These are phyloP conservation scores for Myiopsitta monachus DNA, from an alignment of 2,113 vertebrate species.

Conservation along the genomic window DNA sequence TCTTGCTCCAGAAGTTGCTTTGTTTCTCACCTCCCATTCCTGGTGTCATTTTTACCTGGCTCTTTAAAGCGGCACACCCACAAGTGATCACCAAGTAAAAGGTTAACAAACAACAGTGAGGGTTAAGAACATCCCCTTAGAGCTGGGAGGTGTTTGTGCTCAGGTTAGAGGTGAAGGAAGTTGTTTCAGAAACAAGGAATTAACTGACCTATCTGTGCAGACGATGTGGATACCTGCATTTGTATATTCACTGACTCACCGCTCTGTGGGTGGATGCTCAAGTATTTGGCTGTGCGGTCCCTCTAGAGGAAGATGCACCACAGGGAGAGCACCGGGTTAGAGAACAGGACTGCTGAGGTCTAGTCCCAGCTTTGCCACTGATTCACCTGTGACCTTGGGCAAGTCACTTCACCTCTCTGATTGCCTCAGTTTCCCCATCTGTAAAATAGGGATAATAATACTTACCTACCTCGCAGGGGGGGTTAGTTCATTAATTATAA, in stretches of 20 bases:
- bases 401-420: conserved; percentile 36
- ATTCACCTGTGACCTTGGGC: conserved; percentile 54
- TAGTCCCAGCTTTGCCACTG: neutral
- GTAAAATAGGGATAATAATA: conserved; percentile 67
- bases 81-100: neutral
- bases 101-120: neutral
- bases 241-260: neutral
- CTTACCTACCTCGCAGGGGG: conserved; percentile 63
- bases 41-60: neutral
- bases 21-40: neutral
- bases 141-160: neutral
- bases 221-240: neutral
- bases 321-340: neutral
- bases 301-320: neutral
- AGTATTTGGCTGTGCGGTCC: neutral
- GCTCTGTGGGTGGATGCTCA: neutral
- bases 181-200: conserved; percentile 11
- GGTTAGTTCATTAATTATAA: conserved; percentile 44
- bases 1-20: neutral
- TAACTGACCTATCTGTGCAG: neutral
- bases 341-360: neutral
- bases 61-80: neutral
- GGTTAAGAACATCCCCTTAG: neutral
- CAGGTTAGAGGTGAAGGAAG: conserved; percentile 10
- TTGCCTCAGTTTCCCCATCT: conserved; percentile 66